Conservation (phyloP, 37 sponge, comb jelly and placozoan species). For the Halisarca cf. caerulea region DNA sequence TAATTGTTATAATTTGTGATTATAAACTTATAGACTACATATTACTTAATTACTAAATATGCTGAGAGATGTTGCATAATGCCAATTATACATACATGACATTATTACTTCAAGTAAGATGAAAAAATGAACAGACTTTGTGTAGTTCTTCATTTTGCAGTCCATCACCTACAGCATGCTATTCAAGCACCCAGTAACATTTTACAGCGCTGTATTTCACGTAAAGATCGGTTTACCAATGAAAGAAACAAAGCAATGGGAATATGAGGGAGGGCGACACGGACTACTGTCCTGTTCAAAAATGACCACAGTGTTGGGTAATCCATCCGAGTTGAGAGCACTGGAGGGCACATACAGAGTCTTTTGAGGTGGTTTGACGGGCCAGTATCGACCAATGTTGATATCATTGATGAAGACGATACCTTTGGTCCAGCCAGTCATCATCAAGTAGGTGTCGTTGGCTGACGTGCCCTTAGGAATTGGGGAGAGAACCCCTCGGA, state of each 20-base stretch:
- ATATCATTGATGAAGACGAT: slow-evolving; percentile 82
- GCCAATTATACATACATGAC: no score
- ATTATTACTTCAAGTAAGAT: no score
- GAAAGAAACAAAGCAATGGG: slow-evolving; percentile 27
- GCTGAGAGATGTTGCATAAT: no score
- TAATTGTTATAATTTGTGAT: no score
- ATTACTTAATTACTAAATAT: no score
- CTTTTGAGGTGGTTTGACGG: slow-evolving; percentile 88
- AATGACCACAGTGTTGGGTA: slow-evolving; percentile 49
- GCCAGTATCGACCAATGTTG: slow-evolving; percentile 98
- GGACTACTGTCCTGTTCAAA: slow-evolving; percentile 76
- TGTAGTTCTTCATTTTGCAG: no score
- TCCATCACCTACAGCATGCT: no score
- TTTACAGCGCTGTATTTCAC: no score
- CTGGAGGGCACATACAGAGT: slow-evolving; percentile 92
- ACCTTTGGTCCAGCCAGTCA: slow-evolving; percentile 79
- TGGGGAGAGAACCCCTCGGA: slow-evolving; percentile 21
- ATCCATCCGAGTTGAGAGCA: slow-evolving; percentile 38
- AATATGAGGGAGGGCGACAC: slow-evolving; percentile 34
- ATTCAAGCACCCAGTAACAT: no score
- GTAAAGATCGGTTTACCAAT: slow-evolving; percentile 58
- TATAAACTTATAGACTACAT: no score
- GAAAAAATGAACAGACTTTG: no score
- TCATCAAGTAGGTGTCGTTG: slow-evolving; percentile 60
- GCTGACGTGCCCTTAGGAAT: background rate